Evolutionary conservation across 1,140 invertebrate genomes (phyloP).

Genomic region (Drosophila tsacasi): DNA sequence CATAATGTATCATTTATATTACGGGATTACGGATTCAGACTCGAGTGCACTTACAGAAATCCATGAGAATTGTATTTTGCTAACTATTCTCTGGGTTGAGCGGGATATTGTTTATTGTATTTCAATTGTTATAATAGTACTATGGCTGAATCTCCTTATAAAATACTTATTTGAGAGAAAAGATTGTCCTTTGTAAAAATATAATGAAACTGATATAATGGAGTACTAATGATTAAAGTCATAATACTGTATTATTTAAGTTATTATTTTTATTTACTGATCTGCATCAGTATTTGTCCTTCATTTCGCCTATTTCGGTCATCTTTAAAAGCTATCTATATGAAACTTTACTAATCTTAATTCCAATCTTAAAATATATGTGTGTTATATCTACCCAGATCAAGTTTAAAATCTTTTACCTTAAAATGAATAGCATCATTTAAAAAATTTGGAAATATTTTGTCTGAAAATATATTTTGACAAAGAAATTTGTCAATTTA

Average conservation of each 20-base stretch:
- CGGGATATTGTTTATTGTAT: slow-evolving; percentile 26
- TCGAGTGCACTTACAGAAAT: slow-evolving; percentile 30
- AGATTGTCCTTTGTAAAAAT: not conserved
- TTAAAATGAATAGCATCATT: not conserved
- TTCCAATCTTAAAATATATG: not conserved
- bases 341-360: not conserved
- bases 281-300: not conserved
- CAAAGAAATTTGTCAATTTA: no score
- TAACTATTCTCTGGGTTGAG: slow-evolving; percentile 26
- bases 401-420: not conserved
- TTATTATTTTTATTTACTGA: no score
- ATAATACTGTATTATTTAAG: not conserved
- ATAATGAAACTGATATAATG: not conserved
- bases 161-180: not conserved
- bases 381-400: not conserved
- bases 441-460: not conserved
- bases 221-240: not conserved
- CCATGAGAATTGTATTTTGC: slow-evolving; percentile 32
- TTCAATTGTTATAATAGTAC: slow-evolving; percentile 6
- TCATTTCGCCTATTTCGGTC: not conserved
- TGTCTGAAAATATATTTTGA: not conserved
- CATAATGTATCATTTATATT: slow-evolving; percentile 76
- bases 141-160: not conserved
- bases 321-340: not conserved
- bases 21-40: slow-evolving; percentile 56